Evolutionary conservation across 2,113 vertebrate species (phyloP).

Genomic region (Austrofundulus limnaeus): DNA sequence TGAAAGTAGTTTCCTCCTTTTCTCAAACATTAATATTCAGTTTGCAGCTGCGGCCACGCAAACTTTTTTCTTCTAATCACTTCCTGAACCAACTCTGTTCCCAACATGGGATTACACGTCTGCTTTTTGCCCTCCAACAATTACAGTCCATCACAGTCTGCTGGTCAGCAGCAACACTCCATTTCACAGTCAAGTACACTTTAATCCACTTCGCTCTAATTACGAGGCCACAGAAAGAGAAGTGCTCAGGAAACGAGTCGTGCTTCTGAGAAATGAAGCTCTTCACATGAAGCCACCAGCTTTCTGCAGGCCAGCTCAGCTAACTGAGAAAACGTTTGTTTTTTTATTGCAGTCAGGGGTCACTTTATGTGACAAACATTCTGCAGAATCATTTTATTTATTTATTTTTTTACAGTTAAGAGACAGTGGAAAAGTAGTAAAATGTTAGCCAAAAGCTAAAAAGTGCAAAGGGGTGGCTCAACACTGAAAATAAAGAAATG

Average conservation of each 20-base stretch:
- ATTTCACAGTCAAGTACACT: slow-evolving; percentile 38
- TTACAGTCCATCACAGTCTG: slow-evolving; percentile 30
- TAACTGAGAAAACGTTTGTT: too few species aligned
- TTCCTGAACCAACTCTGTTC: slow-evolving; percentile 8
- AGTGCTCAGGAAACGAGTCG: slow-evolving; percentile 13
- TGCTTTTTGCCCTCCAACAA: slow-evolving; percentile 18
- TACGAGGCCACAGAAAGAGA: slow-evolving; percentile 16
- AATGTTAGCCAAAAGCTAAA: too few species aligned
- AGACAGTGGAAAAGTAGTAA: too few species aligned
- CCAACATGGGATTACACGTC: slow-evolving; percentile 19
- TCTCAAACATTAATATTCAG: not conserved
- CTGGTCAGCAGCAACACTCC: slow-evolving; percentile 14
- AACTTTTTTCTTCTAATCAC: slow-evolving; percentile 26
- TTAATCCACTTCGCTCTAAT: slow-evolving; percentile 44
- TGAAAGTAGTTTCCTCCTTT: too few species aligned
- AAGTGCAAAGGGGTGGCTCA: too few species aligned
- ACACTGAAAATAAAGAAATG: too few species aligned
- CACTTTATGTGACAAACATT: too few species aligned
- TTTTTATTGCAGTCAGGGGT: too few species aligned
- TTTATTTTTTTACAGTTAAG: too few species aligned
- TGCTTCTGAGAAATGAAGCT: slow-evolving; percentile 6
- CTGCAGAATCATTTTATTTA: too few species aligned
- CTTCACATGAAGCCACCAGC: not conserved
- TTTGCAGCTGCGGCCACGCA: not conserved
- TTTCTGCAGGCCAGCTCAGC: not conserved